phyloP scores from a whole-genome alignment of 2,113 vertebrate species.

The Hippocampus barbouri region DNA sequence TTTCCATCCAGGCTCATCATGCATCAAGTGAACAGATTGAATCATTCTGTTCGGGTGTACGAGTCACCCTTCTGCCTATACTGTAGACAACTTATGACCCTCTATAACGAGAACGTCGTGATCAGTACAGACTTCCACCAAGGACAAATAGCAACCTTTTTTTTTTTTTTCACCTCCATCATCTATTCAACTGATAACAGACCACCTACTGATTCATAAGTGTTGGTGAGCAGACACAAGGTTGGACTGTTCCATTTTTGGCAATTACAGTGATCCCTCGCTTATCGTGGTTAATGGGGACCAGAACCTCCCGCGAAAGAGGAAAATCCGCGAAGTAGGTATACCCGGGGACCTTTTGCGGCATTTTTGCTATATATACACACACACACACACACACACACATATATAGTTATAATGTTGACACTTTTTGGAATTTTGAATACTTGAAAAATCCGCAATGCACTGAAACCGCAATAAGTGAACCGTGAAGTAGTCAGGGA shows the following conservation, averaged over 20 bases:
- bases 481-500: too few species aligned
- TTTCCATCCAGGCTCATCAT: slow-evolving; percentile 24
- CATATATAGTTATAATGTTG: too few species aligned
- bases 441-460: too few species aligned
- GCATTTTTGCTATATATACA: too few species aligned
- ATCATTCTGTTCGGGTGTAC: neutral
- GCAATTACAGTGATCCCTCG: too few species aligned
- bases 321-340: too few species aligned
- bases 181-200: neutral
- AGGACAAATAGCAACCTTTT: neutral
- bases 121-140: neutral
- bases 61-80: neutral
- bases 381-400: too few species aligned
- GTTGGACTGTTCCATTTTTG: neutral
- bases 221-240: neutral
- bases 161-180: neutral
- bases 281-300: too few species aligned
- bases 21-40: slow-evolving; percentile 21
- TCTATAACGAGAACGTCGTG: neutral
- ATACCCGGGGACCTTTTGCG: too few species aligned
- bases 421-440: too few species aligned
- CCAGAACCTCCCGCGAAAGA: too few species aligned
- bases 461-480: too few species aligned
- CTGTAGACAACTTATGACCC: neutral
- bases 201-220: neutral